Base-by-base conservation (phyloP, 1,140 invertebrate species). In the Bombus difficillimus region DNA sequence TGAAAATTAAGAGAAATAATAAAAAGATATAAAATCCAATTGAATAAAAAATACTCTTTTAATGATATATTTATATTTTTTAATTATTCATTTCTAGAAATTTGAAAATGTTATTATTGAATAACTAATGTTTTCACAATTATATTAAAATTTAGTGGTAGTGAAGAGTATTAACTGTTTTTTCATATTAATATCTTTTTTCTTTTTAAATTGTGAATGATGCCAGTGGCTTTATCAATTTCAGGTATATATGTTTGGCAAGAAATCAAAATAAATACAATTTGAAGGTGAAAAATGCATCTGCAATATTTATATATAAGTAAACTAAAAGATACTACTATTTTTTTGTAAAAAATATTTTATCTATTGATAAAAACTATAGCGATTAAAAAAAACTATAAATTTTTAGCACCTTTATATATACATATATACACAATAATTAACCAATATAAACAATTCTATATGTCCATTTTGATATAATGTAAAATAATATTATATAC, bases 171-270 rank as follows among this genome's bases (percentile, higher is more conserved):
- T 47, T 43, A n/a, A 73, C 25, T 34, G 4, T 22, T 75, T 57
- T 47, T 75, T 25, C 22, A 8, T 34, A 57, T 57, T 57, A 53
- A 8, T 34, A 3, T 39, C 10, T 34, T n/a, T 18, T 69, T 62
- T 47, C 39, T 37, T 34, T 39, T 43, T n/a, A n/a, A 53, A 39
- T 53, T 80, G n/a, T 53, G 41, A 47, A 75, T 82, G n/a, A 89
- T 73, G 37, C 69, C 69, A 59, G 64, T 64, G 32, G 73, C 89
- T 86, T 92, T 86, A 57, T 88, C 64, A 88, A 92, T 93, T 93
- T 87, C 91, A 93, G 92, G 92, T 93, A 87, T 91, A 86, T 87
- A 69, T 92, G 90, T 83, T 92, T 89, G 62, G 81, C 89, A 89
- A 91, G 89, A 92, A 85, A 74, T 89, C 77, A 90, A 84, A 93